Base-by-base conservation (phyloP, 1,140 invertebrate genomes). In the Solenopsis fugax region DNA sequence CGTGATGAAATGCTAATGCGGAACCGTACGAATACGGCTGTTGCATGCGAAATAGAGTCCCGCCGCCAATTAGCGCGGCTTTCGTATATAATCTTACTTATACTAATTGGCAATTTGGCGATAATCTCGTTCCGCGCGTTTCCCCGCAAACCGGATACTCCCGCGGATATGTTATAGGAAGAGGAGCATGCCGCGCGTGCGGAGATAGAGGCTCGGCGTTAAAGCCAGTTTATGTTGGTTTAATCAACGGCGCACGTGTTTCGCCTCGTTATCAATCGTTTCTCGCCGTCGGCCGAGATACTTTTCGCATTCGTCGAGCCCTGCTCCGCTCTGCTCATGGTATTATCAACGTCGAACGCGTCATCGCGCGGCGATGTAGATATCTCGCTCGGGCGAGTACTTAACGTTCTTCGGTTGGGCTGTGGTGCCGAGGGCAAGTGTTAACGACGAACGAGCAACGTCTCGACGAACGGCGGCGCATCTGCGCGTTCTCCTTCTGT, bases 401-500 rank as follows among this genome's bases (percentile, higher is more conserved):
- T 7, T 29, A 29, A 45, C 37, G 34, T 37, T 37, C 71, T 54
- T 7, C 16, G 13, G 12, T 41, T 54, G 37, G 29, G 29, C 2
- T 62, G 41, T 34, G 54, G 0, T 37, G 37, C 37, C 41, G 69
- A 86, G 78, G 50, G 50, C 52, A 69, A 80, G 82, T 67, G 67
- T 82, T 87, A 89, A 89, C 62, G 82, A 88, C 65, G 45, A 65
- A 60, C 65, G 41, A 73, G 48, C 29, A 24, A 34, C 18, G 29
- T 16, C 24, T 21, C 24, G 56, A 45, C 60, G 45, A 67, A 76
- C 52, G 54, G 50, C 87, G 58, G 29, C 29, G 41, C 82, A 77
- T 87, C 88, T 87, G 87, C 56, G 69, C 60, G 56, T 88, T 87
- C 86, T 77, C 50, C 88, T 89, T 88, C 71, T 45, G 76, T 87